These are phyloP conservation scores for Sterna hirundo DNA, from an alignment of 2,113 vertebrate genomes.

Conservation along the genomic window DNA sequence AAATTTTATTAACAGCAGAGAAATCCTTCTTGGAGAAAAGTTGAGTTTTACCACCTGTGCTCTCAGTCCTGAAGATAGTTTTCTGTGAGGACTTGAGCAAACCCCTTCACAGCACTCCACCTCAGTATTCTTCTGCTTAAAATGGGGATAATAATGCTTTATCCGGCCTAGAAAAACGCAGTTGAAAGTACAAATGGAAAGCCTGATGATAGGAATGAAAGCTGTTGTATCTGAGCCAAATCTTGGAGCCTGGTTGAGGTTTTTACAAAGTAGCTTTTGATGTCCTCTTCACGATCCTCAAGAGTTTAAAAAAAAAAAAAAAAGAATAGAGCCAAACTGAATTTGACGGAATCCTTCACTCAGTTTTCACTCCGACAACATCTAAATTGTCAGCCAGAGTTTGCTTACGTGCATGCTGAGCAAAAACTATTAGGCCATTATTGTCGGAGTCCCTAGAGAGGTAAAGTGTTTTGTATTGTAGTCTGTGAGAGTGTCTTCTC, in stretches of 20 bases:
- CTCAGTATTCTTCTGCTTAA: background rate
- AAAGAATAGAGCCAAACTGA: background rate
- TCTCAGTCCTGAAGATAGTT: background rate
- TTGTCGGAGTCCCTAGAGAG: background rate
- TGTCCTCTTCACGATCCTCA: background rate
- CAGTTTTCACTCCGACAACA: background rate
- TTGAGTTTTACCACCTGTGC: constrained; percentile 28
- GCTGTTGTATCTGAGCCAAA: background rate
- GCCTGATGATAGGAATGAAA: background rate
- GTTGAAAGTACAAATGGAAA: background rate
- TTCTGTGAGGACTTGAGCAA: background rate
- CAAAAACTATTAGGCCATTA: background rate
- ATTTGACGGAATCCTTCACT: background rate
- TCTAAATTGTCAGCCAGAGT: background rate
- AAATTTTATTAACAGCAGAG: background rate
- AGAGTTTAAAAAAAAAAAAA: background rate
- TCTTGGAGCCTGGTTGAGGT: background rate
- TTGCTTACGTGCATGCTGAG: background rate
- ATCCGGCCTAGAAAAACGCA: background rate
- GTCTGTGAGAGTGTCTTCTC: background rate
- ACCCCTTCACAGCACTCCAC: background rate
- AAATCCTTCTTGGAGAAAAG: background rate
- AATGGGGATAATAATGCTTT: background rate
- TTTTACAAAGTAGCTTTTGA: background rate
- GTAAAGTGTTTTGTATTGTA: background rate